phyloP scores from a whole-genome alignment of 2,888 invertebrate genomes.

The Polydrusus cervinus region DNA sequence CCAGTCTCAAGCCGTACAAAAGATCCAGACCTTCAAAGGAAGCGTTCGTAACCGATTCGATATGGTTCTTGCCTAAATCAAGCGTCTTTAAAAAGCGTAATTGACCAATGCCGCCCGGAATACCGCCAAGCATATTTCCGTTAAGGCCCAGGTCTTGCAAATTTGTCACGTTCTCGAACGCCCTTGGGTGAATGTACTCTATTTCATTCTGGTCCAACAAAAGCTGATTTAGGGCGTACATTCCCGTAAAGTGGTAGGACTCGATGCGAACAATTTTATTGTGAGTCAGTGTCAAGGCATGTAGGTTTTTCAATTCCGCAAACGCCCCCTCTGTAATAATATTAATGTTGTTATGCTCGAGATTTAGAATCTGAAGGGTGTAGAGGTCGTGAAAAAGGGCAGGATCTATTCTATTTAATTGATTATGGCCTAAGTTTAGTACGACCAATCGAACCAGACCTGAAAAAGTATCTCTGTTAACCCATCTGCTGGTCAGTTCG shows the following conservation, averaged over 20 bases:
- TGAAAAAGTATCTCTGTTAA: constrained; percentile 85
- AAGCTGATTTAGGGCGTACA: constrained; percentile 83
- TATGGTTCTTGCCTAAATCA: constrained; percentile 87
- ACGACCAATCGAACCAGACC: constrained; percentile 83
- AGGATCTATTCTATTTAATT: constrained; percentile 81
- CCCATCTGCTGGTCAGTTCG: constrained; percentile 84
- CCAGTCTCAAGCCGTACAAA: constrained; percentile 84
- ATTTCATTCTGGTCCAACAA: constrained; percentile 85
- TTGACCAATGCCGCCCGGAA: constrained; percentile 82
- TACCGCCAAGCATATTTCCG: constrained; percentile 81
- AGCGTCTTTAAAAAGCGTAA: constrained; percentile 83
- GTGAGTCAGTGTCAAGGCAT: constrained; percentile 82
- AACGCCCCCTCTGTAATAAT: constrained; percentile 84
- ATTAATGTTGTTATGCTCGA: constrained; percentile 82
- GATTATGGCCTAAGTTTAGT: constrained; percentile 83
- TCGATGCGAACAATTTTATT: constrained; percentile 82
- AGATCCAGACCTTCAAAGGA: constrained; percentile 84
- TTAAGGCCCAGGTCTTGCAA: constrained; percentile 85
- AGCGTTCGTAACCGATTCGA: constrained; percentile 80
- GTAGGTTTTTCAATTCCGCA: constrained; percentile 83
- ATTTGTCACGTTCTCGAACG: constrained; percentile 85
- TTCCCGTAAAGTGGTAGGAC: constrained; percentile 81
- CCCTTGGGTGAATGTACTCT: constrained; percentile 79
- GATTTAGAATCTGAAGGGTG: constrained; percentile 82
- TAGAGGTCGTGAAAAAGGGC: constrained; percentile 83